Evolutionary conservation across 2,888 invertebrate species (phyloP), one percentile per base, ranked within the genome.

Genomic region (Ophion ventricosus): DNA sequence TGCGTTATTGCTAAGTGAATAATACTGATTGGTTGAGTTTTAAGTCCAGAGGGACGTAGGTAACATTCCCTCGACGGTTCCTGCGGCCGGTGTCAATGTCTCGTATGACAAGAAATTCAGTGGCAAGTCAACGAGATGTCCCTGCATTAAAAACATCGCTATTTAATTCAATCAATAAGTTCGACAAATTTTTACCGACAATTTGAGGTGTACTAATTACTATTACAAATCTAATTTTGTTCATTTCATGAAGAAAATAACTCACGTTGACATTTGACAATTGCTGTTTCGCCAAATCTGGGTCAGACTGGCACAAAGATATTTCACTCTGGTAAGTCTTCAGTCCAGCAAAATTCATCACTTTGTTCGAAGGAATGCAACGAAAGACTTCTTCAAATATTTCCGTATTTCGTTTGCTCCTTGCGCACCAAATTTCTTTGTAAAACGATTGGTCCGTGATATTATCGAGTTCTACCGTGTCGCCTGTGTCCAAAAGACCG

Each of bases 321-420:
- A 95, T 92, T 85, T 97, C 96, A 80, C 96, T 96, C 91, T 97
- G 96, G 93, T 97, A 97, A 64, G 95, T 95, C 91, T 95, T 96
- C 61, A 99, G 94, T 87, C 96, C 96, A 0, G 95, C 95, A 93
- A 98, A 98, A 3, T 96, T 96, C 88, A 96, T 96, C 0, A 98
- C 96, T 85, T 94, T 94, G 93, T 99, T 97, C 0, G 97, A 96
- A 7, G 99, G 99, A 89, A 99, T 95, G 86, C 98, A 97, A 90
- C 96, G 96, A 94, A 99, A 99, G 0, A 99, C 96, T 94, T 97
- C 96, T 91, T 99, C 99, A 93, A 97, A 99, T 69, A 98, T 95
- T 85, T 96, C 95, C 0, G 99, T 98, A 92, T 99, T 99, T 56
- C 94, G 94, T 66, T 94, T 95, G 0, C 99, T 98, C 7, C 95